Conservation (phyloP, 1,140 invertebrate genomes). For the Matsumurasca onukii region DNA sequence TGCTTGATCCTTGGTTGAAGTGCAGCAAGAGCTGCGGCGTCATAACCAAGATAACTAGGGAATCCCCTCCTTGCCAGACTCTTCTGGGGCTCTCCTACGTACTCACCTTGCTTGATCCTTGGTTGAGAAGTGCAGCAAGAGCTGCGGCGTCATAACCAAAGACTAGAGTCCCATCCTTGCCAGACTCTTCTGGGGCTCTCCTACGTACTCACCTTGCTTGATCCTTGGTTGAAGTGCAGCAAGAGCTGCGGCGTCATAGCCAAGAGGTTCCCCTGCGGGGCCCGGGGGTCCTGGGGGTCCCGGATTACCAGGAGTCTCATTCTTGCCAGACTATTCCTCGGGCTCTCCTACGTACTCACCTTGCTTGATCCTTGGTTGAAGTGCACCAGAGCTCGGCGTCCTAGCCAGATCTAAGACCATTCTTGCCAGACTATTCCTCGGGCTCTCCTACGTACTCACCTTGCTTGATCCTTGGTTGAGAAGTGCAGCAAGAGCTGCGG, state of each 20-base stretch:
- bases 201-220: constrained; percentile 47
- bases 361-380: constrained; percentile 55
- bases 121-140: constrained; percentile 69
- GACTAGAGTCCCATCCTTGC: constrained; percentile 70
- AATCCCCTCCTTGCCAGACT: constrained; percentile 65
- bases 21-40: constrained; percentile 71
- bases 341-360: constrained; percentile 61
- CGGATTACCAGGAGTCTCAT: constrained; percentile 66
- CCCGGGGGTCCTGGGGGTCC: constrained; percentile 73
- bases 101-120: constrained; percentile 52
- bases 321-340: constrained; percentile 67
- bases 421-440: constrained; percentile 65
- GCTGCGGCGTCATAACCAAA: constrained; percentile 72
- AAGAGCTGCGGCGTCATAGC: constrained; percentile 71
- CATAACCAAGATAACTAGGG: constrained; percentile 69
- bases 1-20: constrained; percentile 55
- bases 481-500: constrained; percentile 69
- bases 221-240: constrained; percentile 64
- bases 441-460: constrained; percentile 59
- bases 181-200: constrained; percentile 65
- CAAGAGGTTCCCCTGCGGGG: constrained; percentile 61
- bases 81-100: constrained; percentile 63
- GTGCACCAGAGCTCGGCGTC: constrained; percentile 69
- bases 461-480: constrained; percentile 55
- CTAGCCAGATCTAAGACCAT: constrained; percentile 72